Evolutionary conservation across 2,113 vertebrate species (phyloP).

Genomic region (Protobothrops mucrosquamatus): DNA sequence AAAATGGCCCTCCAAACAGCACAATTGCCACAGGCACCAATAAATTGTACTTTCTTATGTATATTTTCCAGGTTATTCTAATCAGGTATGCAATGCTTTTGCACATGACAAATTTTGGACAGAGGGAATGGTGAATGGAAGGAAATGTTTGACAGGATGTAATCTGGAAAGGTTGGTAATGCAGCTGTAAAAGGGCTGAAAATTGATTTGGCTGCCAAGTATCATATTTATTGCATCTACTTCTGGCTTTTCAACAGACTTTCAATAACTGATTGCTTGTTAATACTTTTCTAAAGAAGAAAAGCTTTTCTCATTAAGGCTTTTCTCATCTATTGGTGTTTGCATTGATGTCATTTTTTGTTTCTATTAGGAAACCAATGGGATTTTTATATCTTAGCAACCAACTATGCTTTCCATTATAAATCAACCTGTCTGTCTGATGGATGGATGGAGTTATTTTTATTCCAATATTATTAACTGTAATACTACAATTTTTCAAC

Average conservation of each 20-base stretch:
- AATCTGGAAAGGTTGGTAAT: neutral
- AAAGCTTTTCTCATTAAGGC: neutral
- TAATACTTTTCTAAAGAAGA: neutral
- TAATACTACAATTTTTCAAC: neutral
- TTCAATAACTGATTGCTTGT: neutral
- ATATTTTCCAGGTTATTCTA: neutral
- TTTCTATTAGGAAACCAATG: neutral
- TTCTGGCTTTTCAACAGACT: neutral
- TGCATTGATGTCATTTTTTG: neutral
- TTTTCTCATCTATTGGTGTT: neutral
- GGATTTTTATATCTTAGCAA: neutral
- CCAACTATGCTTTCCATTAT: neutral
- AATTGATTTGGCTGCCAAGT: slow-evolving; percentile 7
- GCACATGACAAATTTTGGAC: neutral
- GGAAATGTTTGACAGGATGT: slow-evolving; percentile 2
- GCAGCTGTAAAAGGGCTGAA: neutral
- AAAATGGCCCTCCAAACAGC: neutral
- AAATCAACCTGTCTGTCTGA: neutral
- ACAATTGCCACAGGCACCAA: neutral
- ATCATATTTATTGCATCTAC: neutral
- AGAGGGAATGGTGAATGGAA: neutral
- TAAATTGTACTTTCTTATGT: neutral
- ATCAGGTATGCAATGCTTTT: neutral
- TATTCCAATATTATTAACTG: neutral
- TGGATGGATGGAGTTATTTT: neutral